Base-by-base conservation (phyloP, 2,113 vertebrate species). In the Caranx melampygus region DNA sequence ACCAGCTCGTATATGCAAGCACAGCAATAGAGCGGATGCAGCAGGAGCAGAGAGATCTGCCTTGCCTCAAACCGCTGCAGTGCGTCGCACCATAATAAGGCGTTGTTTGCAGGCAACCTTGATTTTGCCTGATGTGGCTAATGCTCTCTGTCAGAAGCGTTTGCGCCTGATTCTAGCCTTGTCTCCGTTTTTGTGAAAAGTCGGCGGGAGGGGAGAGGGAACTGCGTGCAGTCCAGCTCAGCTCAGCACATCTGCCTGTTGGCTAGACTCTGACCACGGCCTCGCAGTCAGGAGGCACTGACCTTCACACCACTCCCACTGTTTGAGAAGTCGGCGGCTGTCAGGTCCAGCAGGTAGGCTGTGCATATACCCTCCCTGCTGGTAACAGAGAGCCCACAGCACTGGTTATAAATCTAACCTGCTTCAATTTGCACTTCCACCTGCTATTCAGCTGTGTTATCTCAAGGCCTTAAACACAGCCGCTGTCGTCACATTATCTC, bases 91-190 rank as follows among this genome's bases (percentile, higher is more conserved):
- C 62, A 34, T 64, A 88, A 89, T 67, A 84, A 88, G 70, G 78
- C 65, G 84, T 65, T 84, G 78, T 87, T 69, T 76, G 78, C 70
- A 62, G 71, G 66, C 26, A 7, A 82, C 66, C 55, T 33, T 64
- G 72, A 67, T 87, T 84, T 79, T 7, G 45, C 66, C 72, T 74
- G 81, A 90, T 63, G 68, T 81, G 81, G 86, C 63, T 88, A 87
- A 87, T 75, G 70, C 35, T 15, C 59, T 62, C 87, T 82, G 87
- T 88, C 90, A 90, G 87, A 88, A 88, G 82, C 40, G 20, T 75
- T 90, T 82, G 55, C 13, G 2, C 75, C 62, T 88, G 90, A 91
- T 18, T 72, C 63, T 81, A 68, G 81, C 84, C 90, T 83, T 20
- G 86, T 57, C 61, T 87, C 61, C 2, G 35, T 9, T 15, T 72